Percentiles rank a stretch among this genome's conserved stretches.
phyloP scores from a whole-genome alignment of 1,140 invertebrate genomes.

The Hirudo medicinalis region DNA sequence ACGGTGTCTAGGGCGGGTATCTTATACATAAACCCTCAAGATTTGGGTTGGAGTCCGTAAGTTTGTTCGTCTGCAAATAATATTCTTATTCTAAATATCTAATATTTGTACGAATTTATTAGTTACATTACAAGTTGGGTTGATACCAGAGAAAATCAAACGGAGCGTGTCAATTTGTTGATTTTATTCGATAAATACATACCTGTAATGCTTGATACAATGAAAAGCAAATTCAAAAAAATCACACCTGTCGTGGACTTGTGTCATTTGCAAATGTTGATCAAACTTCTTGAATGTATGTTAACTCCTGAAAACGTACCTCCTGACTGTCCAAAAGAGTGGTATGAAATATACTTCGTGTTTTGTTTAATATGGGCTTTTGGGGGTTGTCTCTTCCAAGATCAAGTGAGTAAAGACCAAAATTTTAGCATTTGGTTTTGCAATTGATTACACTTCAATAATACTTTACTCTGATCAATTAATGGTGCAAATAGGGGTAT shows the following conservation, averaged over 20 bases:
- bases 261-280: conserved; percentile 82
- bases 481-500: too few relatives aligned
- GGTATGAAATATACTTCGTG: conserved; percentile 83
- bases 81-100: neutral
- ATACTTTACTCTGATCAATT: too few relatives aligned
- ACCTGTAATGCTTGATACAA: conserved; percentile 71
- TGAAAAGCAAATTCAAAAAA: conserved; percentile 76
- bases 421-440: neutral
- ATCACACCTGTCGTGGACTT: conserved; percentile 86
- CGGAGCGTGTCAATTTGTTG: conserved; percentile 64
- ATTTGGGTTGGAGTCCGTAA: conserved; percentile 93
- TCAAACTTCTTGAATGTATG: conserved; percentile 74
- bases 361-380: conserved; percentile 93
- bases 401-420: conserved; percentile 51
- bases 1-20: conserved; percentile 83
- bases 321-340: conserved; percentile 76
- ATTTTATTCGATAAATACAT: conserved; percentile 94
- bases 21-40: conserved; percentile 58
- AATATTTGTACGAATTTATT: neutral
- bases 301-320: conserved; percentile 69
- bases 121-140: conserved; percentile 81
- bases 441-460: conserved; percentile 2
- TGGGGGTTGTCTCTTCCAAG: conserved; percentile 83
- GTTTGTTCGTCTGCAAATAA: conserved; percentile 28
- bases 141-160: conserved; percentile 59